phyloP scores from a whole-genome alignment of 2,888 invertebrate genomes.

The Euplagia quadripunctaria region DNA sequence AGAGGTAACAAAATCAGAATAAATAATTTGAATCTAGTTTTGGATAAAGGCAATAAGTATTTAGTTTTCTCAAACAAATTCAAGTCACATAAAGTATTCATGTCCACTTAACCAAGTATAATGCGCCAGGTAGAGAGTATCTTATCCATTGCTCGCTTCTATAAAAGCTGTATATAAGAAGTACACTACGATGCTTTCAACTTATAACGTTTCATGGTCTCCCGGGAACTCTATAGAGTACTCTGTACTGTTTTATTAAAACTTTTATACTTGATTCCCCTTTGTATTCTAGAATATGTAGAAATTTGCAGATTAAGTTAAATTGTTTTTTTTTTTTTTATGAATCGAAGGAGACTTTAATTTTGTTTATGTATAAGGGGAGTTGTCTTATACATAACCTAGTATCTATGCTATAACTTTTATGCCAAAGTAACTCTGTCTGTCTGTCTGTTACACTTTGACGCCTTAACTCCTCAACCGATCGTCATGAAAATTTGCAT shows the following conservation, averaged over 20 bases:
- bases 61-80: conserved; percentile 4
- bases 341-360: no score
- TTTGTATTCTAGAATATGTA: conserved; percentile 34
- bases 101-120: conserved; percentile 33
- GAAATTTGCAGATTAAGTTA: conserved; percentile 19
- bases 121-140: conserved; percentile 32
- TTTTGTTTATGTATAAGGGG: no score
- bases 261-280: conserved; percentile 48
- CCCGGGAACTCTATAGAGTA: conserved; percentile 49
- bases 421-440: no score
- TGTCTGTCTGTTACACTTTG: no score
- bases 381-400: no score
- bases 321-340: no score
- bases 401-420: no score
- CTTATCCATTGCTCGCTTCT: conserved; percentile 17
- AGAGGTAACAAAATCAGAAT: no score
- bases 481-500: no score
- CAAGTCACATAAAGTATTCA: conserved; percentile 26
- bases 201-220: conserved; percentile 57
- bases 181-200: conserved; percentile 50
- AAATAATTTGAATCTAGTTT: background rate
- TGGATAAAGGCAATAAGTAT: background rate
- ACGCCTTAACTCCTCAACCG: no score
- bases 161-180: conserved; percentile 25
- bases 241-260: conserved; percentile 57